Conservation (phyloP, 2,888 invertebrate species). For the Altica lythri region DNA sequence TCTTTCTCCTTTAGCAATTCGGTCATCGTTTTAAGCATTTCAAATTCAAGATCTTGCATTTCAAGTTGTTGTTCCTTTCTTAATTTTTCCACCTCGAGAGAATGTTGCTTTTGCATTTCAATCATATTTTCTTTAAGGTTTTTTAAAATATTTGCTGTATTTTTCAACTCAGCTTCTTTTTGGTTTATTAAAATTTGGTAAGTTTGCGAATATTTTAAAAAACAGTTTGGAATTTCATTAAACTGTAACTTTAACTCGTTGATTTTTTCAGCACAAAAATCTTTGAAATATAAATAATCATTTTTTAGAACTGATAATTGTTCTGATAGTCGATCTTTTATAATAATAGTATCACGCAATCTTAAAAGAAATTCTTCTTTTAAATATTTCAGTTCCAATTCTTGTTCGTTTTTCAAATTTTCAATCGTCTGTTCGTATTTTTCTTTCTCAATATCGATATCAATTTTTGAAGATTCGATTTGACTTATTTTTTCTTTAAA, state of each 20-base stretch:
- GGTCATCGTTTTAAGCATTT: conserved; percentile 49
- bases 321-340: conserved; percentile 45
- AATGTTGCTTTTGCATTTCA: conserved; percentile 37
- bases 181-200: conserved; percentile 24
- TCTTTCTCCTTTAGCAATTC: conserved; percentile 48
- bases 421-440: conserved; percentile 56
- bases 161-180: conserved; percentile 26
- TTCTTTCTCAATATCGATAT: conserved; percentile 53
- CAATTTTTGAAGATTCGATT: conserved; percentile 55
- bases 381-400: conserved; percentile 53
- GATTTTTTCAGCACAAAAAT: conserved; percentile 12
- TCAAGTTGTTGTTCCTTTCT: conserved; percentile 46
- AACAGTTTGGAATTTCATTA: conserved; percentile 8
- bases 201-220: conserved; percentile 19
- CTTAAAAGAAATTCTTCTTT: conserved; percentile 56
- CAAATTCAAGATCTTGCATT: conserved; percentile 49
- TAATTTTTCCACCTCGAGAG: conserved; percentile 43
- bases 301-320: conserved; percentile 34
- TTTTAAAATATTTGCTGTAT: conserved; percentile 38
- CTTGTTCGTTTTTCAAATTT: conserved; percentile 55
- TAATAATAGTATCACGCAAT: conserved; percentile 55
- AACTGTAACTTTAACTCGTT: conserved; percentile 16
- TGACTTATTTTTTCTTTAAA: conserved; percentile 57
- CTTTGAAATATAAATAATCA: no score
- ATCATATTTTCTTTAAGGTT: conserved; percentile 37